Conservation (phyloP, 2,797 vertebrate genomes). For the Pachyuromys duprasi region DNA sequence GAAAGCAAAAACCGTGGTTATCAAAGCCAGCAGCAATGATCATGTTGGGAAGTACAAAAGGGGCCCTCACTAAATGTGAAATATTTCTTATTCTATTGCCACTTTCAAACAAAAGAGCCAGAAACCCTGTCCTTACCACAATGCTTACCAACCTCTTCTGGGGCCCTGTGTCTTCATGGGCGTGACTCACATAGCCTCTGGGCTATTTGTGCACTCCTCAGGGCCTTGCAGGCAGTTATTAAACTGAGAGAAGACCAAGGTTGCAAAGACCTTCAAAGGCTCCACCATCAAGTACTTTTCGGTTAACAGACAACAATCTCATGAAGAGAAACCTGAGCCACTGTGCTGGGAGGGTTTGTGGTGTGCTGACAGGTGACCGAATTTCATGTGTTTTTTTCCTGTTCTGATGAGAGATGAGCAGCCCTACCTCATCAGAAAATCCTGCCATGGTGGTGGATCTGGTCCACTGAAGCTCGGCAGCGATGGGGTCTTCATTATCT, state of each 20-base stretch:
- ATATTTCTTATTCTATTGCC: constrained; percentile 16
- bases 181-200: background rate
- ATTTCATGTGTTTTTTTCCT: constrained; percentile 5
- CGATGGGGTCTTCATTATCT: background rate
- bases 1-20: background rate
- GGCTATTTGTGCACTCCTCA: background rate
- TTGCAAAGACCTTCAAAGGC: background rate
- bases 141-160: background rate
- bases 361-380: background rate
- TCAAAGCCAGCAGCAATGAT: constrained; percentile 6
- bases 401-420: background rate
- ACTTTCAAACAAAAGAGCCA: constrained; percentile 27
- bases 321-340: background rate
- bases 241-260: background rate
- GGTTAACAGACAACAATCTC: background rate
- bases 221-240: background rate
- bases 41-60: background rate
- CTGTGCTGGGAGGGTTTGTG: background rate
- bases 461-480: background rate
- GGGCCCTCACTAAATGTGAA: constrained; percentile 16
- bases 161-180: background rate
- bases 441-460: background rate
- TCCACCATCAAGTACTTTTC: background rate
- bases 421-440: background rate
- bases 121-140: background rate